Base-by-base conservation (phyloP, 92 coral and sea anemone species). In the Heliopora coerulea region DNA sequence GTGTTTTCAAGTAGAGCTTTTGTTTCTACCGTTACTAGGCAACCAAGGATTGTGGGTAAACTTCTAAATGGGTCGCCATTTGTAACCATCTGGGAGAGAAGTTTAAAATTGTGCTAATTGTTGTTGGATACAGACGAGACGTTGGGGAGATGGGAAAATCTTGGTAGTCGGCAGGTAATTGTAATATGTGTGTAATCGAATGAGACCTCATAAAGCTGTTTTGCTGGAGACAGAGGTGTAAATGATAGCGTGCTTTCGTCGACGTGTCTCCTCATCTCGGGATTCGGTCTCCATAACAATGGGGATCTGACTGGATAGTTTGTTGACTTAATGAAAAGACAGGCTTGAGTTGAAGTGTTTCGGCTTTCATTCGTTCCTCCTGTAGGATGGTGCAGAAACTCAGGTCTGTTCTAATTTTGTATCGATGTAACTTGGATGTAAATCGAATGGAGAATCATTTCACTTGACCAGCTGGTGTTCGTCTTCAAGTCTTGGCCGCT, bases 21-120 rank as follows among this genome's bases (percentile, higher is more conserved):
- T 65, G 72, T 65, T 65, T 65, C 7, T 21, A 1, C 26, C 31
- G 72, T 65, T 65, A 54, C 72, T 42, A 65, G 11, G 72, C 72
- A 42, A 65, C 72, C 42, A 37, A 40, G 56, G 14, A 39, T 42
- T 17, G 56, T 19, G 56, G 72, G 72, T 40, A 17, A 65, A 61
- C 6, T 27, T 39, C 21, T 31, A 37, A 37, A 37, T 4, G 1
- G 72, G 30, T 26, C 56, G 72, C 72, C 72, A 65, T 65, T 65
- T 65, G 72, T 54, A 65, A 39, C 40, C 25, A 31, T 65, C 40
- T 13, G 28, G 54, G 17, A 65, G 21, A 29, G 28, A 14, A 65
- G n/a, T 3, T 0, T 35, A 12, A 17, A 3, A 2, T 17, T 1
- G 72, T 18, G 9, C 25, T 39, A 0, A 40, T 41, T 65, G 3